Base-by-base conservation (phyloP, 2,888 invertebrate species). In the Phaonia tiefii region DNA sequence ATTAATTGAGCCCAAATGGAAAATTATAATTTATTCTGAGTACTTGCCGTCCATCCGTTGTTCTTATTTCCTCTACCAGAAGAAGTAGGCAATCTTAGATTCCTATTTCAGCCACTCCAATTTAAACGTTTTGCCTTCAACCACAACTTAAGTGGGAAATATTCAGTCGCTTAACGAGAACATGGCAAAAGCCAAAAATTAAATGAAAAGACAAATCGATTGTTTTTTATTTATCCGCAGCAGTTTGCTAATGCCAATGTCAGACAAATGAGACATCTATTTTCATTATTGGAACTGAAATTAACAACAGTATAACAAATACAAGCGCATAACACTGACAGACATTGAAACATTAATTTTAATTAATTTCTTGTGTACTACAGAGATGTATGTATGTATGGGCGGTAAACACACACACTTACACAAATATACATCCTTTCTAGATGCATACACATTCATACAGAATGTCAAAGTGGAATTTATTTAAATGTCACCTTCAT, bases 311-410 rank as follows among this genome's bases (percentile, higher is more conserved):
- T n/a, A 11, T 2, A 56, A 60, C 17, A 39, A 26, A 39, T 39
- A 37, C 60, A 17, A 37, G 37, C 1, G 31, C 1, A 20, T 26
- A 26, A 22, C 63, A 13, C 17, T 49, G 39, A 5, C 66, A 71
- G 72, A 71, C 79, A 60, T 63, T 67, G 44, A 17, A 37, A 58
- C 65, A 76, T 76, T 76, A 73, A 70, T 73, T 73, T 76, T 49
- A 73, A 76, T 76, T 74, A 70, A 69, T 76, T 69, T 70, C 26
- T 22, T 42, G 31, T 31, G 31, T 31, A 31, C 4, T 31, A 31
- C 63, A 63, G n/a, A n/a, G n/a, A n/a, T n/a, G n/a, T n/a, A n/a
- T n/a, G n/a, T n/a, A n/a, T n/a, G n/a, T n/a, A n/a, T n/a, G n/a
- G n/a, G n/a, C n/a, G n/a, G n/a, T n/a, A n/a, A 7, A 22, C n/a